Evolutionary conservation across 2,888 invertebrate species (phyloP), one percentile per base, ranked within the genome.

Genomic region (Cryptus armator): DNA sequence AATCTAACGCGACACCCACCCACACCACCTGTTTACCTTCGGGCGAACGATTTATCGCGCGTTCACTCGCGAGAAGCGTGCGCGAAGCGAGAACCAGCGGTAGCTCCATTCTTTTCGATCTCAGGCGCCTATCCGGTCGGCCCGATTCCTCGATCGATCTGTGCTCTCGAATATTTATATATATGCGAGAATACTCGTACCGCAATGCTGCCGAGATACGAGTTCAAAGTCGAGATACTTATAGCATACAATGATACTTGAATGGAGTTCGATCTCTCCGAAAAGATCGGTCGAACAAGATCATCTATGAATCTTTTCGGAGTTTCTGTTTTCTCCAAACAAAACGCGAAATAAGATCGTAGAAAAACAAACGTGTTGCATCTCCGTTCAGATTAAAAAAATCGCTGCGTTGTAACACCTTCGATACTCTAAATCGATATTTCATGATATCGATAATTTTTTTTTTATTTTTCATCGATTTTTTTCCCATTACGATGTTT

Each of bases 1-100:
- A 74, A 78, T 81, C 74, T 64, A 81, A 29, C 59, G 64, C 51
- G 81, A 85, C 72, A 80, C 32, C 85, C 82, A 85, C 82, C 79
- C 79, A 80, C 85, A 72, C 66, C 85, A 82, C 85, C 79, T 85
- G 85, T 85, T 85, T 76, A 85, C 82, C 85, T 85, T 85, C 83
- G 77, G 78, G 66, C 48, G 66, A 29, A 6, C 83, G 71, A 81
- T 86, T 81, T 84, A 81, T 86, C 75, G 78, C 83, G 68, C 67
- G 48, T 67, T 56, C 64, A 56, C 46, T 9, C 16, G 3, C 14
- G 64, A 64, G 24, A 51, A 71, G 70, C 48, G 16, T 44, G 79
- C 51, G 46, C 56, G 24, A 32, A 48, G 43, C 71, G 19, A 66
- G 67, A 37, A 37, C 9, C 29, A 48, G 56, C 80, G 59, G 68